Evolutionary conservation across 2,797 vertebrate genomes (phyloP).

Genomic region (Molothrus ater): DNA sequence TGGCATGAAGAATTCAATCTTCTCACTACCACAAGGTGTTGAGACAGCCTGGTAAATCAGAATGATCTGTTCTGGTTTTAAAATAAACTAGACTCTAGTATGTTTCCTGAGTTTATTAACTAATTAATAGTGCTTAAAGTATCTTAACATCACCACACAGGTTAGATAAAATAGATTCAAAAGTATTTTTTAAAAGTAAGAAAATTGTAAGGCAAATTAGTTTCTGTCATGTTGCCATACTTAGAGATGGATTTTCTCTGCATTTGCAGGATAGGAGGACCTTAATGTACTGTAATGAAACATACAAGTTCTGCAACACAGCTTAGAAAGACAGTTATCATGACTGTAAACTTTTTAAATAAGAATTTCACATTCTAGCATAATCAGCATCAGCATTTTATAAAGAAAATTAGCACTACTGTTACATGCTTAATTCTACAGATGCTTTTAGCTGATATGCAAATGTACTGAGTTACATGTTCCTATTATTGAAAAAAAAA

Average conservation of each 20-base stretch:
- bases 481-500: neutral
- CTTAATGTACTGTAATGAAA: neutral
- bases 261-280: neutral
- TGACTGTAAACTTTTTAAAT: neutral
- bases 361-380: neutral
- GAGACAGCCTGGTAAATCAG: neutral
- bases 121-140: neutral
- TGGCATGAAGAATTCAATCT: neutral
- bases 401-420: neutral
- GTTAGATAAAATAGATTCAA: neutral
- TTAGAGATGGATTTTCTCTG: neutral
- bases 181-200: neutral
- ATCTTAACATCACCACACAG: neutral
- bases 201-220: neutral
- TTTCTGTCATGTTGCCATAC: neutral
- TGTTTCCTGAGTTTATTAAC: neutral
- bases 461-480: neutral
- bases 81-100: neutral
- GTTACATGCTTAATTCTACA: neutral
- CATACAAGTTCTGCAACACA: neutral
- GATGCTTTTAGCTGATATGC: neutral
- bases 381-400: neutral
- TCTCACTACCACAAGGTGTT: neutral
- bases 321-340: neutral
- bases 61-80: neutral